Evolutionary conservation across 1,140 invertebrate genomes (phyloP), one percentile per base, ranked within the genome.

Genomic region (Sesamia nonagrioides): DNA sequence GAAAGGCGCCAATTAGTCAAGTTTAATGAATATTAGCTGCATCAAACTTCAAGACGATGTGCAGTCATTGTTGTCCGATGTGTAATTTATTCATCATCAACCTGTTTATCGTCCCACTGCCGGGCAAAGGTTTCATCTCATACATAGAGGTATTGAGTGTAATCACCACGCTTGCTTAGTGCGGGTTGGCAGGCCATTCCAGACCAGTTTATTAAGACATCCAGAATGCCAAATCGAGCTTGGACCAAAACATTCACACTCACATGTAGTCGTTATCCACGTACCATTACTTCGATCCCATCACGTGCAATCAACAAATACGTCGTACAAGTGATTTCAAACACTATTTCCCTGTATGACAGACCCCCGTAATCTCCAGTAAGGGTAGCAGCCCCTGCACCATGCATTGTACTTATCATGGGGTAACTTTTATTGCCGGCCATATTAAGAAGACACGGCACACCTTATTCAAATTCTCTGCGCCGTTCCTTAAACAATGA

Each of bases 361-460:
- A 56, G 58, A 45, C 68, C 80, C 83, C 79, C 68, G 80, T 83
- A 82, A 86, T 90, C 89, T 89, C 86, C 78, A 48, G 48, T 84
- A 87, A 88, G 88, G 91, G 89, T 87, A 84, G 81, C 84, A 79
- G 80, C 82, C 89, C 90, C 91, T 86, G 84, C 85, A 88, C 83
- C 75, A 81, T 87, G 89, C 88, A 93, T 92, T 93, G 91, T 92
- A 85, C 89, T 89, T 88, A 88, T 86, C 87, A 86, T 86, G 87
- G 91, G 92, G 92, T 92, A 83, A 94, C 89, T 92, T 94, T 94
- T 94, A 94, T 91, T 91, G 88, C 86, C 82, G 73, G 68, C 92
- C 89, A 90, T 50, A 66, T 75, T 84, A 86, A 69, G 71, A 40
- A 80, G 91, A 88, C 63, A 89, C 82, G 61, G 77, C 73, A 75